Evolutionary conservation across 2,888 invertebrate genomes (phyloP), one percentile per base, ranked within the genome.

Genomic region (Selenia dentaria): DNA sequence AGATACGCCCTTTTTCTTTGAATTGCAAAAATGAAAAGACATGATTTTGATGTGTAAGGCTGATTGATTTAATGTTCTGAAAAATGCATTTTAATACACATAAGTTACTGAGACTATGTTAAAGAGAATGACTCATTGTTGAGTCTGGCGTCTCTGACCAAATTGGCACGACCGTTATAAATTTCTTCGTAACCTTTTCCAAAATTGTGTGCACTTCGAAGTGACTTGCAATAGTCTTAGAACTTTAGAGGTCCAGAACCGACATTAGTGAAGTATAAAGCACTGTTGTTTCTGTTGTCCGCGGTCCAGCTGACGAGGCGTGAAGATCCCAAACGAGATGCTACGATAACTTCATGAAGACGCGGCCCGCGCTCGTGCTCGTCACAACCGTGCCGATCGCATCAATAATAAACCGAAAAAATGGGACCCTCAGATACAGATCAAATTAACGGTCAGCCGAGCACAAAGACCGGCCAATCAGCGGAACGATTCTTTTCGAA

Each of bases 391-490:
- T 78, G 75, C 70, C 72, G 75, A 80, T 79, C 74, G 75, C 75
- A 75, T 77, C 79, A 79, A 79, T 81, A 83, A 86, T 84, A 84
- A 83, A 78, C 77, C 74, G 70, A 80, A 82, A 83, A 78, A 77
- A 73, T 63, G 65, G 61, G 60, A 52, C 59, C 67, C 64, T 43
- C 54, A 54, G 81, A 84, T 83, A 84, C 78, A 78, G 85, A 85
- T 85, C 84, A 80, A 81, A 89, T 89, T 87, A 88, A 84, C 85
- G 85, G 84, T 81, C 83, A 85, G 67, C 69, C 78, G 79, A 78
- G 75, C 82, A 83, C 86, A 86, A 86, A 86, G 56, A 54, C 79
- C 78, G 67, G 72, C 81, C 87, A 87, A 86, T 87, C 87, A 86
- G 78, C 67, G 70, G 70, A 71, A 77, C 83, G 82, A 85, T 85